Evolutionary conservation across 30 jellyfish, hydroid and myxozoan species (phyloP).

Genomic region (Chironex yamaguchii): DNA sequence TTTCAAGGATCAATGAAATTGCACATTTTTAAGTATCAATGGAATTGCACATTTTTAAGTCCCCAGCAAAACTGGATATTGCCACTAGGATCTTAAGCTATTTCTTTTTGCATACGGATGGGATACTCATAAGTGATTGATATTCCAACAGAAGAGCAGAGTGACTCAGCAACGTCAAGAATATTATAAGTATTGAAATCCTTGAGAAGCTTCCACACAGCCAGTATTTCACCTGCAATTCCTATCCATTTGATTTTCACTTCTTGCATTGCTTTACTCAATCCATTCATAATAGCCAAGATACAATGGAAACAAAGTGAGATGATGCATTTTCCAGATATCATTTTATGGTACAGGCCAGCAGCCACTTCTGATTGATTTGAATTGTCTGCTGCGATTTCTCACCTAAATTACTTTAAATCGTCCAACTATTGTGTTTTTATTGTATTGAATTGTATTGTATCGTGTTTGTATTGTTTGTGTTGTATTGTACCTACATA

Average conservation of each 20-base stretch:
- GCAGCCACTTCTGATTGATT: background rate
- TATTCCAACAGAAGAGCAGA: slow-evolving; percentile 28
- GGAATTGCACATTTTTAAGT: too few species aligned
- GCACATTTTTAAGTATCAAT: too few species aligned
- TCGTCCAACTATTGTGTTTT: slow-evolving; percentile 22
- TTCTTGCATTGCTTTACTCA: background rate
- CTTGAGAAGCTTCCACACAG: background rate
- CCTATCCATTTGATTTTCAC: background rate
- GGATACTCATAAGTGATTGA: slow-evolving; percentile 2
- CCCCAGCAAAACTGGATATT: too few species aligned
- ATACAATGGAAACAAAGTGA: background rate
- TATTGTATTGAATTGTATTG: too few species aligned
- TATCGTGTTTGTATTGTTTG: too few species aligned
- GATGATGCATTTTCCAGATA: background rate
- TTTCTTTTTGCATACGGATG: slow-evolving; percentile 5
- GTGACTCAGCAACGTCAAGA: slow-evolving; percentile 10
- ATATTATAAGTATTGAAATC: background rate
- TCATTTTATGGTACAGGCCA: background rate
- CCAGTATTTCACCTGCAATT: background rate
- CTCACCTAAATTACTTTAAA: background rate
- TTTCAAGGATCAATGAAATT: too few species aligned
- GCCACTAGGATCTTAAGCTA: too few species aligned
- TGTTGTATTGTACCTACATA: background rate
- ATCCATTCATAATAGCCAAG: background rate
- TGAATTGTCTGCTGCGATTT: background rate